Conservation (phyloP, 2,113 vertebrate species). For the Glaucidium brasilianum region DNA sequence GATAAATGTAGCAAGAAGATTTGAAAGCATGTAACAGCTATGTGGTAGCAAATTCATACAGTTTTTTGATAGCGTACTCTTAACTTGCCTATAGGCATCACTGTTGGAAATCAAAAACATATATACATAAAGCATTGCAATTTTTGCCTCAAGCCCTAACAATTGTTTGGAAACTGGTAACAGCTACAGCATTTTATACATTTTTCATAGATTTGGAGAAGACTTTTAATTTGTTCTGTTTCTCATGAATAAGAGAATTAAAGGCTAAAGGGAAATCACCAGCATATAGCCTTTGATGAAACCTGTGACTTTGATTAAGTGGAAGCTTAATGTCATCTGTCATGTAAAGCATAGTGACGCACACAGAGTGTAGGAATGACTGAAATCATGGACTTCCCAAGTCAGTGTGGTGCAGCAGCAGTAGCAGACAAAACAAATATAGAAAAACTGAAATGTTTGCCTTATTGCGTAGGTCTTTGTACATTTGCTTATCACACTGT, state of each 20-base stretch:
- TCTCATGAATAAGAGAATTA: not conserved
- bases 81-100: not conserved
- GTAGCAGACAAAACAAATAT: not conserved
- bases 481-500: not conserved
- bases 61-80: not conserved
- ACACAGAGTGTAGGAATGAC: not conserved
- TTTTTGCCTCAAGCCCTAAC: not conserved
- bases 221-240: not conserved
- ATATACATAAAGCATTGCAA: not conserved
- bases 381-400: not conserved
- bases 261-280: not conserved
- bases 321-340: not conserved
- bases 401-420: not conserved
- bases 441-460: not conserved
- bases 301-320: slow-evolving; percentile 12
- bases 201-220: not conserved
- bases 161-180: not conserved
- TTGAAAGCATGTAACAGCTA: not conserved
- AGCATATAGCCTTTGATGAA: not conserved
- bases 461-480: not conserved
- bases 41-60: not conserved
- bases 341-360: not conserved
- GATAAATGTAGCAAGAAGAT: not conserved
- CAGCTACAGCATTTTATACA: not conserved
- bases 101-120: not conserved